Evolutionary conservation across 2,113 vertebrate species (phyloP), one percentile per base, ranked within the genome.

Genomic region (Semicossyphus pulcher): DNA sequence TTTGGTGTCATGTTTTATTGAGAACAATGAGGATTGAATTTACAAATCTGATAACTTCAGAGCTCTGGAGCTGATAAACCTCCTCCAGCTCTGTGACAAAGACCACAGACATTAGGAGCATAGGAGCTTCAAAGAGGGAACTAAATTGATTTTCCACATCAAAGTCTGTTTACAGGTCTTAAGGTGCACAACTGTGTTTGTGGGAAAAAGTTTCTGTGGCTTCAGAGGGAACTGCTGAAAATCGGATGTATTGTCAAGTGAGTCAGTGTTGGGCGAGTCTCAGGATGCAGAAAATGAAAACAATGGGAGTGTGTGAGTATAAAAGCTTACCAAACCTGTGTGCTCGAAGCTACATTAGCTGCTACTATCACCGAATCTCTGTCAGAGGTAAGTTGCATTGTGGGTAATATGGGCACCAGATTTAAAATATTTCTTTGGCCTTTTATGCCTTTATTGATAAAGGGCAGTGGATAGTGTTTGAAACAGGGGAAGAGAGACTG

Each of bases 21-120:
- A 57, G 34, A 75, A 51, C 14, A 82, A 41, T 66, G n/a, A 61
- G 36, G 9, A 47, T 6, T 62, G 49, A 70, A 57, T 77, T 48
- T 45, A 65, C 14, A 12, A 45, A 18, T 54, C 18, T 28, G 57
- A 47, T 53, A 29, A 36, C 11, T 42, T 52, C 4, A 44, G 53
- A 66, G 20, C 14, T 49, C 25, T 23, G 18, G 16, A 16, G 12
- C 15, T 26, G 23, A 77, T 62, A 20, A 61, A 52, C 11, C n/a
- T 1, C 9, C 16, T 57, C 2, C 12, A 28, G 11, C n/a, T 52
- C 47, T 52, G 8, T 23, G 28, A 68, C 26, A 49, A 12, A 28
- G 4, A 36, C 9, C 41, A 21, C 5, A 64, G n/a, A 29, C 2
- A 9, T 21, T 58, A 5, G 14, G 20, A 25, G 15, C 12, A 12